These are phyloP conservation scores for Hydrotaea cyrtoneurina DNA, from an alignment of 2,888 invertebrate genomes.

Conservation along the genomic window DNA sequence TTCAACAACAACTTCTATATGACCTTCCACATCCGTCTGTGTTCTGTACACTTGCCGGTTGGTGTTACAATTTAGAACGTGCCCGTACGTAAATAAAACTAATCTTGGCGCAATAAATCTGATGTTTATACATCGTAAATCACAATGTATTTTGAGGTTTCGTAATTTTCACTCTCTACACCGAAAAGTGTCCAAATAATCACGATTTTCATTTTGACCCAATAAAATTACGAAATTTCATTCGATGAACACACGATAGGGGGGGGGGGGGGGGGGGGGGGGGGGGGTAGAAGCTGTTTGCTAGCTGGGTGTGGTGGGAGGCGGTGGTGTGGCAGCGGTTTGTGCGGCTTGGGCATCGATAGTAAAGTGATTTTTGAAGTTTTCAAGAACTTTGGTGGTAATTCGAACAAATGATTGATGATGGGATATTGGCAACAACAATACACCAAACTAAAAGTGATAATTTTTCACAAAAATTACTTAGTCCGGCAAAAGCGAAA, in stretches of 20 bases:
- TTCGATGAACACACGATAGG: not conserved
- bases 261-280: not conserved
- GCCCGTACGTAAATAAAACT: not conserved
- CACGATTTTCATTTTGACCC: not conserved
- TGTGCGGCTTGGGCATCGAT: not conserved
- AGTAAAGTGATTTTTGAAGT: slow-evolving; percentile 6
- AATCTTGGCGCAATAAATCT: slow-evolving; percentile 36
- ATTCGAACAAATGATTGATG: not conserved
- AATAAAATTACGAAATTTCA: not conserved
- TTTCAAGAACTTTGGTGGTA: not conserved
- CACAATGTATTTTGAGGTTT: slow-evolving; percentile 43
- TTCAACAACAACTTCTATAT: too few relatives aligned
- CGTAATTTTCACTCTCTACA: not conserved
- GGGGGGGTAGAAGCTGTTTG: too few relatives aligned
- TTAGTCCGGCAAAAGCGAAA: not conserved
- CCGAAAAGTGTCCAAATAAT: slow-evolving; percentile 20
- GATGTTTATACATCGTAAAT: slow-evolving; percentile 39
- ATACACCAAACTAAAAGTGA: not conserved
- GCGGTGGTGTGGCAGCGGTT: not conserved
- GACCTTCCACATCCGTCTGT: too few relatives aligned
- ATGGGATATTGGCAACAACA: not conserved
- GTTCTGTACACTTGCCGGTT: too few relatives aligned
- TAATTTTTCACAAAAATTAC: not conserved
- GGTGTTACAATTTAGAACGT: slow-evolving; percentile 5
- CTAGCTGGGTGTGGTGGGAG: not conserved